These are phyloP conservation scores for Regulus satrapa DNA, from an alignment of 2,113 vertebrate species.

Conservation along the genomic window DNA sequence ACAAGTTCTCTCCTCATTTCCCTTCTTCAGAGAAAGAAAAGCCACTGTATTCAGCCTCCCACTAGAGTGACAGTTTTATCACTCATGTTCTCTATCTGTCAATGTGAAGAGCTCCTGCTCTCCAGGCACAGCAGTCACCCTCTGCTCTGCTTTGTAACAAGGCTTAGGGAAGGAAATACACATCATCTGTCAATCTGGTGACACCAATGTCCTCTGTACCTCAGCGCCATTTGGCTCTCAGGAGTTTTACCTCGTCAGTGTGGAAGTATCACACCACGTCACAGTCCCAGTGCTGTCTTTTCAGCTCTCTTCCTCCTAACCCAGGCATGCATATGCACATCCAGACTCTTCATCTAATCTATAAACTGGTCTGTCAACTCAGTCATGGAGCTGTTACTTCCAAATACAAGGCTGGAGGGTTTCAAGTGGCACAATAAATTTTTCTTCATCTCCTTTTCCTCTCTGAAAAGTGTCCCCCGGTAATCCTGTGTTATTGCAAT, in stretches of 20 bases:
- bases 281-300: rapidly evolving
- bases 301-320: background rate
- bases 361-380: background rate
- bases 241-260: background rate
- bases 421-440: background rate
- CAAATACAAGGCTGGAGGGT: background rate
- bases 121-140: background rate
- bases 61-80: background rate
- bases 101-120: background rate
- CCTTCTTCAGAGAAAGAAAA: background rate
- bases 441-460: background rate
- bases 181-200: background rate
- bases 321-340: background rate
- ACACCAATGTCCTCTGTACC: background rate
- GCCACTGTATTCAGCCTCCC: background rate
- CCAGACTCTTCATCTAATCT: background rate
- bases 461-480: background rate
- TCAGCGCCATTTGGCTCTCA: background rate
- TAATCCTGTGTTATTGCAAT: background rate
- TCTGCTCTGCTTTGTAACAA: background rate
- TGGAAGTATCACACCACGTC: background rate
- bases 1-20: background rate
- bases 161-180: background rate
- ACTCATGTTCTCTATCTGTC: rapidly evolving
- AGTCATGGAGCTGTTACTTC: background rate